Conservation (phyloP, 2,113 vertebrate genomes). For the Muntiacus reevesi region DNA sequence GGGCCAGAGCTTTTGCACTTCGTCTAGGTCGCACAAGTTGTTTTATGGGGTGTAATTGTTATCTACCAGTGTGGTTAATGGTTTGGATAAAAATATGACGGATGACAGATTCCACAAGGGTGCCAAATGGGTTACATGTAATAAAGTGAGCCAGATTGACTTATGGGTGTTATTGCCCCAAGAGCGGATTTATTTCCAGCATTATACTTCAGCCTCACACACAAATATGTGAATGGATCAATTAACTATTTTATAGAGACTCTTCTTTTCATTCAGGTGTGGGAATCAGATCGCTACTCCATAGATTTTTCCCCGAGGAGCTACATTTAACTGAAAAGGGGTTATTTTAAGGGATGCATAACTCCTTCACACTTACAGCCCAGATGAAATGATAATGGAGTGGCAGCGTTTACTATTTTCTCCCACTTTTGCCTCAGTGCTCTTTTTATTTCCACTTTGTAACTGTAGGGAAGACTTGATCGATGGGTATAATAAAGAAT, state of each 20-base stretch:
- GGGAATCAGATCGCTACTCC: not conserved
- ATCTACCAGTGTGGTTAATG: constrained; percentile 46
- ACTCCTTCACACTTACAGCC: not conserved
- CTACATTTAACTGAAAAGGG: constrained; percentile 2
- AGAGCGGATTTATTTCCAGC: constrained; percentile 46
- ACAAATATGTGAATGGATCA: constrained; percentile 53
- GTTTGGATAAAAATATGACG: constrained; percentile 70
- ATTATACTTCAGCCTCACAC: constrained; percentile 21
- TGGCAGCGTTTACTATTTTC: not conserved
- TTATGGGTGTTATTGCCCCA: not conserved
- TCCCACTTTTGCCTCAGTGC: not conserved
- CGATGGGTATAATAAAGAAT: constrained; percentile 37
- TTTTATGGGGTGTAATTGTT: constrained; percentile 63
- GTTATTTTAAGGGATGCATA: constrained; percentile 12
- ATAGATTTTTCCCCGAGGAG: constrained; percentile 6
- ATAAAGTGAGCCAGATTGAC: constrained; percentile 46
- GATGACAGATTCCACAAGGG: constrained; percentile 51
- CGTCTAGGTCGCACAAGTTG: not conserved
- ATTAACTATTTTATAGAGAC: constrained; percentile 47
- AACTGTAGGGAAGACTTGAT: constrained; percentile 15
- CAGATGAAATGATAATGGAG: not conserved
- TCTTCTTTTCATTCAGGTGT: constrained; percentile 34
- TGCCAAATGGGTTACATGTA: not conserved
- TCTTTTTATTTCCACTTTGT: constrained; percentile 44
- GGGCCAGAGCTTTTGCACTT: not conserved